Base-by-base conservation (phyloP, 2,888 invertebrate genomes). In the Microplitis deprimator region DNA sequence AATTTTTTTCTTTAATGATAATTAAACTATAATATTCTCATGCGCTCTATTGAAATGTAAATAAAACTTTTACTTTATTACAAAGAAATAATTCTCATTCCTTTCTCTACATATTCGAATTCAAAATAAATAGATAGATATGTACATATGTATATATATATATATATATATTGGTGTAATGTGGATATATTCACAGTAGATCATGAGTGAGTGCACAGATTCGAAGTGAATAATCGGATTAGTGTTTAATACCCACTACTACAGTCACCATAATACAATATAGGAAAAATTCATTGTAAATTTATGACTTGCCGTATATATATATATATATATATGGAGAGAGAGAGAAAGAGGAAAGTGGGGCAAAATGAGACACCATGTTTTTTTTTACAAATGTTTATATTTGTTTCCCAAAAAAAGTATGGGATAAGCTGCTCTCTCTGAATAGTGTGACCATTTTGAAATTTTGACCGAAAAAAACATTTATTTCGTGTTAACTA, bases 211-310 rank as follows among this genome's bases (percentile, higher is more conserved):
- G 82, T 81, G 81, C 84, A 82, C 81, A 82, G 84, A 85, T 82
- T 84, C 81, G 82, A 83, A 84, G 82, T 81, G 82, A 84, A 83
- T 85, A 84, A 85, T 85, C 84, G 83, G 85, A 85, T 85, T 84
- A 84, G 81, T 81, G 81, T 83, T 84, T 85, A 83, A 85, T 85
- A 82, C 83, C 80, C 77, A 79, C 81, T 38, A 41, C 13, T 70
- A 77, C 69, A 70, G 73, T 73, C 75, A 75, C 73, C 75, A 75
- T 77, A 41, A 29, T 29, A n/a, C 6, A 20, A 78, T 72, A 73
- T 61, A 71, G 80, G 81, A 78, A n/a, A 75, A 79, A 61, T 79
- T 80, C 73, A 80, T 79, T 79, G 78, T 79, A 61, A 62, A 74
- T 50, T 76, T 60, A 76, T 76, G 76, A 70, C 13, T 73, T 8